These are phyloP conservation scores for Apotomis betuletana DNA, from an alignment of 2,888 invertebrate genomes.

Conservation along the genomic window DNA sequence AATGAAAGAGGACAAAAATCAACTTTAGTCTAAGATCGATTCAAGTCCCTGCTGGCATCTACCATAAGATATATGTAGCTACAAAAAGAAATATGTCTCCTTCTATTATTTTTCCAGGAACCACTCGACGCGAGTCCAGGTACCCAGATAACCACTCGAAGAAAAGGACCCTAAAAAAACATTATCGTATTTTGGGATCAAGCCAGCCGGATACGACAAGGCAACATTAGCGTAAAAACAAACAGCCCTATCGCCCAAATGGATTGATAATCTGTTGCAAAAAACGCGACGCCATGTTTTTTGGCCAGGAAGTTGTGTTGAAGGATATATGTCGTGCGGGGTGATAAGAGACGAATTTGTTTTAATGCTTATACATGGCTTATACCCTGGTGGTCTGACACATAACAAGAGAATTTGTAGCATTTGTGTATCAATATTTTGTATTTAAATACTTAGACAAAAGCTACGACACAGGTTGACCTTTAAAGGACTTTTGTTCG, in stretches of 20 bases:
- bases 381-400: constrained; percentile 27
- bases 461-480: too few relatives aligned
- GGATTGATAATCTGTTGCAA: constrained; percentile 32
- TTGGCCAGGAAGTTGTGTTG: constrained; percentile 28
- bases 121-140: constrained; percentile 6
- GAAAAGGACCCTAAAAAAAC: constrained; percentile 15
- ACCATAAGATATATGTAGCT: too few relatives aligned
- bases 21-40: too few relatives aligned
- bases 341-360: constrained; percentile 19
- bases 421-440: background rate
- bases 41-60: too few relatives aligned
- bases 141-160: constrained; percentile 5
- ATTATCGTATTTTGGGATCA: constrained; percentile 30
- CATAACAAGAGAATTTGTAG: background rate
- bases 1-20: too few relatives aligned
- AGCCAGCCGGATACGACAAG: constrained; percentile 27
- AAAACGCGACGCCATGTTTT: constrained; percentile 33
- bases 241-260: constrained; percentile 37
- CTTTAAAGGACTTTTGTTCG: too few relatives aligned
- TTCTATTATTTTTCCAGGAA: constrained; percentile 7
- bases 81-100: background rate
- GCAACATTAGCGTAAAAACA: constrained; percentile 34
- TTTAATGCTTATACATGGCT: constrained; percentile 22
- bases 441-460: background rate
- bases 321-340: constrained; percentile 30